Evolutionary conservation across 2,888 invertebrate genomes (phyloP).

Genomic region (Athrips mouffetella): DNA sequence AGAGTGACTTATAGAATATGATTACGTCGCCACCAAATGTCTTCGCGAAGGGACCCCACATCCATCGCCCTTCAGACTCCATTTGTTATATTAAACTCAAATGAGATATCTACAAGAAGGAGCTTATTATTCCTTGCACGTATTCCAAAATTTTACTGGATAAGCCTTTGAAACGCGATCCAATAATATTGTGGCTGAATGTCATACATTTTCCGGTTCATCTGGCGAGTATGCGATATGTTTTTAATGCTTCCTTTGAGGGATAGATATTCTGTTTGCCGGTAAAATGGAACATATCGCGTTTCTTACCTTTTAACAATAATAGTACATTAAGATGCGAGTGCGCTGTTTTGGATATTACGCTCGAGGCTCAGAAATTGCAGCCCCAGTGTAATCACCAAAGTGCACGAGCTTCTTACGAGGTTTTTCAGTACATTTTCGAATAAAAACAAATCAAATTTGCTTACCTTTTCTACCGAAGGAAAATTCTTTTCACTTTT

Average conservation of each 20-base stretch:
- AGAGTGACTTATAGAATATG: too few species aligned
- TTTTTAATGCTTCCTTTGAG: neutral
- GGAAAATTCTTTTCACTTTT: too few species aligned
- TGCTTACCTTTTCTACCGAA: too few species aligned
- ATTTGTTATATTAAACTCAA: conserved; percentile 7
- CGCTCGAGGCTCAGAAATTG: too few species aligned
- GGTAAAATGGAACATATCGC: conserved; percentile 2
- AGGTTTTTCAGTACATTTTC: too few species aligned
- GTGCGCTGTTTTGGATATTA: too few species aligned
- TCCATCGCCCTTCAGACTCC: conserved; percentile 6
- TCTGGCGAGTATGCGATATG: neutral
- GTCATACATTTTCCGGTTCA: conserved; percentile 5
- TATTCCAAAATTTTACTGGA: conserved; percentile 1
- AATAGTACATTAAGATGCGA: too few species aligned
- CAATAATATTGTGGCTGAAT: neutral
- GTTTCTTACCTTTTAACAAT: neutral
- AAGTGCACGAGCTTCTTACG: too few species aligned
- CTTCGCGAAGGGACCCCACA: neutral
- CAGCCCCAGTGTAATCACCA: too few species aligned
- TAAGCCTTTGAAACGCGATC: neutral
- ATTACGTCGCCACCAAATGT: neutral
- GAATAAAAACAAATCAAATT: too few species aligned
- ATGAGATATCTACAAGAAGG: neutral
- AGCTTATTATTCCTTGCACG: neutral
- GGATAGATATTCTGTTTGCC: neutral